A percentile compares a stretch with the other conserved stretches of the same genome.
Evolutionary conservation across 2,797 vertebrate genomes (phyloP).

Genomic region (Myotis myotis): DNA sequence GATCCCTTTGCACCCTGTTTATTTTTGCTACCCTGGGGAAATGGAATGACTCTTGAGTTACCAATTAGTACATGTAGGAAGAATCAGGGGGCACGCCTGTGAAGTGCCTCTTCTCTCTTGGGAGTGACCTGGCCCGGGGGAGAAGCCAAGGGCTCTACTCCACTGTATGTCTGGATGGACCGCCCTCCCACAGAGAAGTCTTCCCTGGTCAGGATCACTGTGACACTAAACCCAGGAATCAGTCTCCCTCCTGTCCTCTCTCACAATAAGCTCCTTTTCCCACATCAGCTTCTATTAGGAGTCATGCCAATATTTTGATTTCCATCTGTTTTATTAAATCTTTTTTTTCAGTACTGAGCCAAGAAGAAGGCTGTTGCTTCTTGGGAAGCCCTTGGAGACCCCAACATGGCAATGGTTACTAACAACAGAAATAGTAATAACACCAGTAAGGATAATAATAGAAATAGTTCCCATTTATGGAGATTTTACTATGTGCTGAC

Average conservation of each 20-base stretch:
- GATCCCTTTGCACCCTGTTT: background rate
- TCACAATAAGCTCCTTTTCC: background rate
- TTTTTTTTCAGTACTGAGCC: background rate
- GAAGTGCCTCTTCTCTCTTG: background rate
- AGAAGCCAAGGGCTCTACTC: background rate
- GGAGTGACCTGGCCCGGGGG: background rate
- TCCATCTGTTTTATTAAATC: background rate
- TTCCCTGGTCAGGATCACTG: fast-evolving
- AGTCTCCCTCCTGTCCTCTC: background rate
- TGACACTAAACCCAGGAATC: background rate
- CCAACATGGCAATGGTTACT: background rate
- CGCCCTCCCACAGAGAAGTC: fast-evolving
- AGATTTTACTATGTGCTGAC: background rate
- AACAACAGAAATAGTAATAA: background rate
- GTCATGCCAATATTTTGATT: background rate
- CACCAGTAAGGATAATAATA: background rate
- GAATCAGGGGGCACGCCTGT: background rate
- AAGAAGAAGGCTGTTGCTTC: background rate
- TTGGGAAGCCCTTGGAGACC: background rate
- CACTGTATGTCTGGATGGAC: background rate
- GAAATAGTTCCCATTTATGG: background rate
- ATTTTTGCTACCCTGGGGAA: background rate
- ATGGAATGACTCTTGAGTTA: background rate
- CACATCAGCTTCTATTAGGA: background rate
- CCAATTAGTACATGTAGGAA: background rate